Base-by-base conservation (phyloP, 2,797 vertebrate genomes). In the Tarsius wallacei region DNA sequence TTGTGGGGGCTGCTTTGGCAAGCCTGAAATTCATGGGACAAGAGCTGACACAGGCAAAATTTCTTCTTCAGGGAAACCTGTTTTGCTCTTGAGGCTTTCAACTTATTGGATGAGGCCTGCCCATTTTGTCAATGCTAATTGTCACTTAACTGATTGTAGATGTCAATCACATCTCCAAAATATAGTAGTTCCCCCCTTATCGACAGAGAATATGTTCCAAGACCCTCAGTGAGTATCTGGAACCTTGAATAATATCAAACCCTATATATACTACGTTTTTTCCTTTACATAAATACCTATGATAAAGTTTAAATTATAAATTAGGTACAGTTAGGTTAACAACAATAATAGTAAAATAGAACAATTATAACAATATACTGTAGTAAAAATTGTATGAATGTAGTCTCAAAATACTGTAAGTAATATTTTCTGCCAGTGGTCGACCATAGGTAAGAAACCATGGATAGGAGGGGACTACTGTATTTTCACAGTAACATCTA, bases 131-230 rank as follows among this genome's bases (percentile, higher is more conserved):
- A 22, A 86, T 51, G 63, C 22, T 87, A 83, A 49, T 84, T 51
- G 70, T 87, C 57, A 33, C 64, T 90, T 90, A 95, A 83, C 22
- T 80, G 42, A 47, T 49, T 2, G 26, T 90, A 77, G 33, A 42
- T 96, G 22, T 81, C 92, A 90, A 77, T 33, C 49, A 91, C 22
- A 66, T 71, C 57, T 92, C 71, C 21, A 92, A 70, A 90, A 77
- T 88, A 13, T 6, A 33, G 49, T 49, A 49, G 42, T 8, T 31
- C 2, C 26, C 42, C 26, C 10, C 8, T 74, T 74, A 51, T 51
- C 22, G 2, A 31, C 4, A 26, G 47, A 26, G 47, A 26, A 74
- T 74, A 17, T 2, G 4, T 74, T 74, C 47, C 47, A 51, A 74
- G 73, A 51, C 9, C 73, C 73, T 26, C 15, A 74, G 47, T 49